phyloP scores from a whole-genome alignment of 2,113 vertebrate species.

The Mesoclemmys tuberculata region DNA sequence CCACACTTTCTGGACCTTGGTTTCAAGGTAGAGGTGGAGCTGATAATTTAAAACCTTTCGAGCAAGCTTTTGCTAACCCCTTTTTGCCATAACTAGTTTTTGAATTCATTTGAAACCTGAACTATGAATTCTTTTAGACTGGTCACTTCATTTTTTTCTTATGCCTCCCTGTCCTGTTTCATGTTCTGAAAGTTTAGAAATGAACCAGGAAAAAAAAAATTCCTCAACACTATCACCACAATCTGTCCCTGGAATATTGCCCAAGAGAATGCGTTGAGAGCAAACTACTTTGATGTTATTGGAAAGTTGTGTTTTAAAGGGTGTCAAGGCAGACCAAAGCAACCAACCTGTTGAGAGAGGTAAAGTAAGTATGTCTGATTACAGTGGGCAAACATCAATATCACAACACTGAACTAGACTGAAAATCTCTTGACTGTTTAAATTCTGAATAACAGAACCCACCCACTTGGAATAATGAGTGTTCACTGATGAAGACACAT shows the following conservation, averaged over 20 bases:
- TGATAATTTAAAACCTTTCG: not conserved
- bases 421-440: slow-evolving; percentile 17
- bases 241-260: not conserved
- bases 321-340: not conserved
- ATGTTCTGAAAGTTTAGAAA: not conserved
- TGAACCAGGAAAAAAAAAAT: not conserved
- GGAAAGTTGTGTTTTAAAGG: not conserved
- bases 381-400: not conserved
- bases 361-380: not conserved
- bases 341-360: not conserved
- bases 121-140: not conserved
- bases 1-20: not conserved
- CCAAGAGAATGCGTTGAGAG: not conserved
- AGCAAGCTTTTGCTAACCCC: not conserved
- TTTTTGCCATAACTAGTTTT: not conserved
- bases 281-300: not conserved
- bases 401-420: not conserved
- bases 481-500: slow-evolving; percentile 38
- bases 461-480: not conserved
- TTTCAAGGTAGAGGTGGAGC: not conserved
- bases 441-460: slow-evolving; percentile 22
- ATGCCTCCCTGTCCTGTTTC: not conserved
- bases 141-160: not conserved
- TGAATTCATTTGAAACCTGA: not conserved
- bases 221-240: not conserved